Evolutionary conservation across 1,140 invertebrate species (phyloP).

Genomic region (Leptinotarsa lineolata): DNA sequence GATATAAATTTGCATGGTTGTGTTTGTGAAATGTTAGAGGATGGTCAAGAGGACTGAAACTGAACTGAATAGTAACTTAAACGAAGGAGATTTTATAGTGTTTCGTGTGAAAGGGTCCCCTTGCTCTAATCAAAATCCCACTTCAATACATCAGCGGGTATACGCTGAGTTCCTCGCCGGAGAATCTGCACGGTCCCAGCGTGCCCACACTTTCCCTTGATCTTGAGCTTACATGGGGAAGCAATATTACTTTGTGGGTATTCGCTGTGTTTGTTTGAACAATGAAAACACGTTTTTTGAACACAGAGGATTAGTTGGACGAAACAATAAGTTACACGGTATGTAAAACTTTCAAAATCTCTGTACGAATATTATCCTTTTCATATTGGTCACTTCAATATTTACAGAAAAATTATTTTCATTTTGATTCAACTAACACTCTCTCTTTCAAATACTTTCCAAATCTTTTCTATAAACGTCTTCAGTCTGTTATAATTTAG

Average conservation of each 20-base stretch:
- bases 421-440: no score
- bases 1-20: slow-evolving; percentile 38
- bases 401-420: no score
- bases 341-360: no score
- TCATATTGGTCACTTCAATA: no score
- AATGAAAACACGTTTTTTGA: no score
- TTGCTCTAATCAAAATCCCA: slow-evolving; percentile 26
- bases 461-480: no score
- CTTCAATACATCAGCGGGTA: slow-evolving; percentile 5
- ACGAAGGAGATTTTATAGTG: slow-evolving; percentile 30
- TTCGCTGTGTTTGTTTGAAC: no score
- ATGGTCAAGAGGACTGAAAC: slow-evolving; percentile 17
- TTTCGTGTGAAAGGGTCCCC: slow-evolving; percentile 37
- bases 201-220: slow-evolving; percentile 40
- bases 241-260: background rate
- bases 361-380: no score
- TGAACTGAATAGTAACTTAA: slow-evolving; percentile 30
- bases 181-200: background rate
- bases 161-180: slow-evolving; percentile 3
- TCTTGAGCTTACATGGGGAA: slow-evolving; percentile 23
- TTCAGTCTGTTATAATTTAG: no score
- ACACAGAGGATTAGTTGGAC: no score
- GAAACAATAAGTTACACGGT: no score
- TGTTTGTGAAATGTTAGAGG: slow-evolving; percentile 26
- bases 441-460: no score